Evolutionary conservation across 2,113 vertebrate genomes (phyloP), one percentile per base, ranked within the genome.

Genomic region (Percopsis transmontana): DNA sequence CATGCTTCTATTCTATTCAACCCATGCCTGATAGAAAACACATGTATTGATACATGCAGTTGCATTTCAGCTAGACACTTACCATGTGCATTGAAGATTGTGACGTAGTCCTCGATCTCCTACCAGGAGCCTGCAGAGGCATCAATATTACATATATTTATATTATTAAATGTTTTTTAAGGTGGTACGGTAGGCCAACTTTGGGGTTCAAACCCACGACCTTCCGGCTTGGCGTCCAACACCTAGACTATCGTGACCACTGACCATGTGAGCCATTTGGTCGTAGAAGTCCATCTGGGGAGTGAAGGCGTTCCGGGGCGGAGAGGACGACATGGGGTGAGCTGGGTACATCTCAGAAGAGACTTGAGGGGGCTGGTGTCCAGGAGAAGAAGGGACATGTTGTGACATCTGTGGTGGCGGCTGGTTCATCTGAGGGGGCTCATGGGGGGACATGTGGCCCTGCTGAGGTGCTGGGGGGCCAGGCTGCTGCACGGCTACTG

Each of bases 261-360:
- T 84, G 87, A 99, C 97, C 95, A 91, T 92, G n/a, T 75, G 66
- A 2, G 92, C 92, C 87, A 94, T 91, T 4, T 87, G 91, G 81
- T 94, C 93, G 21, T 95, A 95, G 65, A 94, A 93, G 77, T 96
- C 95, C 70, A 91, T 93, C 50, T 95, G 92, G 18, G 86, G 91
- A 0, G 90, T 81, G 61, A 90, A 66, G 6, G 85, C 64, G 63
- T 72, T 85, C 58, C 92, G 77, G 45, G 67, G 52, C 5, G 90
- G 88, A 2, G 88, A 56, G 1, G 83, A 62, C 16, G 87, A 93
- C 86, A 92, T 91, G 57, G 90, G 89, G 21, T 82, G 86, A 52
- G 48, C 79, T 51, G 55, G 40, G 51, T 82, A 78, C 56, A 90
- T 91, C 56, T 89, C 91, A 2, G 66, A 52, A 9, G 62, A 61